These are phyloP conservation scores for Leptodon cayanensis DNA, from an alignment of 2,797 vertebrate species.

Conservation along the genomic window DNA sequence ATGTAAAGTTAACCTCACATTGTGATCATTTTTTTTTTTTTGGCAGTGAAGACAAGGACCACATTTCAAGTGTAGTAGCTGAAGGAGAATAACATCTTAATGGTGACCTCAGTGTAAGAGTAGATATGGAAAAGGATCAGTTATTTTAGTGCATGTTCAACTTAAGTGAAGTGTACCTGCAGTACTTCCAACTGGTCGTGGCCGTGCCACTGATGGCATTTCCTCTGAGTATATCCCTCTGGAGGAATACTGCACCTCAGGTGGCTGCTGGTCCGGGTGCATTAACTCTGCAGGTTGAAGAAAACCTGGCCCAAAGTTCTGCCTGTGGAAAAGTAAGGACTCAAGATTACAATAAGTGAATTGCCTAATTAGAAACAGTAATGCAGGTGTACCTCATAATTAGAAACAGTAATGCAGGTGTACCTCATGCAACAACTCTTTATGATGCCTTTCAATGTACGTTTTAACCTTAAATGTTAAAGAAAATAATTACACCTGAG, in stretches of 20 bases:
- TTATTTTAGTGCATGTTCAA: neutral
- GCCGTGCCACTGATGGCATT: slow-evolving; percentile 85
- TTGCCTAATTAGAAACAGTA: neutral
- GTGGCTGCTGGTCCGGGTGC: slow-evolving; percentile 68
- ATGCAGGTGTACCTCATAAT: neutral
- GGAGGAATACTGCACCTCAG: slow-evolving; percentile 77
- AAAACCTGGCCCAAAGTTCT: slow-evolving; percentile 80
- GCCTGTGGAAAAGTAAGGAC: slow-evolving; percentile 71
- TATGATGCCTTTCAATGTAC: neutral
- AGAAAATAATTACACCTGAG: neutral
- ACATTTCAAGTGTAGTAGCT: neutral
- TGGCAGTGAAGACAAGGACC: neutral
- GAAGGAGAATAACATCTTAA: neutral
- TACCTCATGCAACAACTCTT: neutral
- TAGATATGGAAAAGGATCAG: neutral
- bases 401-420: neutral
- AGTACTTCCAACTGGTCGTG: slow-evolving; percentile 91
- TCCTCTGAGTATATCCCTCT: slow-evolving; percentile 86
- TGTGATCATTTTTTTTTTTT: neutral
- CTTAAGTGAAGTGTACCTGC: slow-evolving; percentile 80
- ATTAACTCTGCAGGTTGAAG: slow-evolving; percentile 78
- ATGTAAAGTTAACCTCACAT: neutral
- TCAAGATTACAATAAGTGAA: neutral
- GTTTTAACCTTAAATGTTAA: neutral
- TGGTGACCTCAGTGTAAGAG: neutral